Conservation (phyloP, 1,140 invertebrate genomes). For the Tetragonula clypearis region DNA sequence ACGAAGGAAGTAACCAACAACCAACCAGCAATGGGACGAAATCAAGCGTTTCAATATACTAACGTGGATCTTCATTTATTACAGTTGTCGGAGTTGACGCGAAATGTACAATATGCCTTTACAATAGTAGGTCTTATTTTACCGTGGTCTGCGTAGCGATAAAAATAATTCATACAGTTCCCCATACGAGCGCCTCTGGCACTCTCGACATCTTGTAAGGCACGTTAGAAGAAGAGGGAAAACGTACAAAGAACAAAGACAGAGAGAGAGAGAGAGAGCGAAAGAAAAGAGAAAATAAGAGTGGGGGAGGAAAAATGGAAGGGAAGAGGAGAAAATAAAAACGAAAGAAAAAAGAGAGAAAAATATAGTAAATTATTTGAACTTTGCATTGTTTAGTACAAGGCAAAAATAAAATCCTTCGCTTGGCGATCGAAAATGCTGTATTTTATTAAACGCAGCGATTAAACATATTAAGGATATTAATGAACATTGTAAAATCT, state of each 20-base stretch:
- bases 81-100: neutral
- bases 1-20: conserved; percentile 42
- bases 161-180: conserved; percentile 66
- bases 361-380: too few species aligned
- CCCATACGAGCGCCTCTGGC: conserved; percentile 57
- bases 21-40: neutral
- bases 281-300: conserved; percentile 41
- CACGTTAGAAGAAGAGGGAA: conserved; percentile 34
- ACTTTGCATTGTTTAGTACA: too few species aligned
- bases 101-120: conserved; percentile 17
- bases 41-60: neutral
- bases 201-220: conserved; percentile 45
- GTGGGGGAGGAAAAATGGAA: conserved; percentile 24
- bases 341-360: neutral
- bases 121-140: conserved; percentile 34
- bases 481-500: neutral
- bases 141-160: conserved; percentile 43
- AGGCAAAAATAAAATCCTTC: neutral
- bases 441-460: neutral
- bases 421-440: neutral
- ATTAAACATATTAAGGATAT: too few species aligned
- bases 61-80: conserved; percentile 6
- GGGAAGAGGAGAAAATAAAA: conserved; percentile 4
- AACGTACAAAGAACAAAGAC: conserved; percentile 23
- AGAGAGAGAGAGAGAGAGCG: conserved; percentile 41